A percentile compares a stretch with the other conserved stretches of the same genome.
phyloP scores from a whole-genome alignment of 2,113 vertebrate species.

The Lagopus muta region DNA sequence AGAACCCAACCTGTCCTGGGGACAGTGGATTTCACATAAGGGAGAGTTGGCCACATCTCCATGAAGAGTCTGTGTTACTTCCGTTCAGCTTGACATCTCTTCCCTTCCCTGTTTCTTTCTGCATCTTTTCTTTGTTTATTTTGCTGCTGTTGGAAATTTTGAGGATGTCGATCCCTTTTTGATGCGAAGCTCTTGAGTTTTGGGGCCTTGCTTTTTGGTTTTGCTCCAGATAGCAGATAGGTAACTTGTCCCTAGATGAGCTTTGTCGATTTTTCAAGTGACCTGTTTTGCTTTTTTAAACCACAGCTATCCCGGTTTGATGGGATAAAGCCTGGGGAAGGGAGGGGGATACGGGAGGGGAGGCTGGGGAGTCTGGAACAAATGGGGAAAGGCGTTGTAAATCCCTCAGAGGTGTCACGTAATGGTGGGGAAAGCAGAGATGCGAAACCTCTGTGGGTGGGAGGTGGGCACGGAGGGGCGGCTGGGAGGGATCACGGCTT shows the following conservation, averaged over 20 bases:
- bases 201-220: slow-evolving; percentile 32
- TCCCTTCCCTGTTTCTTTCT: background rate
- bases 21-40: background rate
- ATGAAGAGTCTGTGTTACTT: slow-evolving; percentile 23
- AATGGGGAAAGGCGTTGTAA: slow-evolving; percentile 3
- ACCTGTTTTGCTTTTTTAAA: slow-evolving; percentile 46
- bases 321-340: slow-evolving; percentile 26
- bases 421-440: slow-evolving; percentile 51
- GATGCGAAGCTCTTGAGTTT: background rate
- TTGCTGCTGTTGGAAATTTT: slow-evolving; percentile 62
- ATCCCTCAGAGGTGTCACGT: slow-evolving; percentile 13
- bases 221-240: slow-evolving; percentile 39
- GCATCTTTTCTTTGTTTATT: slow-evolving; percentile 31
- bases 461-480: background rate
- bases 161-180: slow-evolving; percentile 61
- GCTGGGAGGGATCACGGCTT: background rate
- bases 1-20: background rate
- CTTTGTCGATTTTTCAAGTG: slow-evolving; percentile 16
- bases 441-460: slow-evolving; percentile 36
- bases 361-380: slow-evolving; percentile 20
- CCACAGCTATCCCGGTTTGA: background rate
- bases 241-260: background rate
- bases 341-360: slow-evolving; percentile 14
- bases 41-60: slow-evolving; percentile 8
- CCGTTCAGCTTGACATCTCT: background rate